Evolutionary conservation across 2,797 vertebrate genomes (phyloP).

Genomic region (Hemitrygon akajei): DNA sequence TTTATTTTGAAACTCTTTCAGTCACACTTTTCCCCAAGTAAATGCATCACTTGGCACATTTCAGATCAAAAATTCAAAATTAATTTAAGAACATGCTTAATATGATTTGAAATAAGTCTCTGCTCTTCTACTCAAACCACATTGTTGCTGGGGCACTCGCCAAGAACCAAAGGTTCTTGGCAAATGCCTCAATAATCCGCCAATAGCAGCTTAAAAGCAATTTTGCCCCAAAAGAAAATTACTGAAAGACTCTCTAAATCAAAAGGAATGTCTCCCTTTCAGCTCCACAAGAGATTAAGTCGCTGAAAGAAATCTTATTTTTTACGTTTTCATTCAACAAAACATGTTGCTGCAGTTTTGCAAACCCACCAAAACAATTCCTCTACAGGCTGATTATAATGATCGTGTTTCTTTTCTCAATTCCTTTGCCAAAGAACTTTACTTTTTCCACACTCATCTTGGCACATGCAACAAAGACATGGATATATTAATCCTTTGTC

Average conservation of each 20-base stretch:
- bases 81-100: background rate
- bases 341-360: constrained; percentile 10
- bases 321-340: constrained; percentile 22
- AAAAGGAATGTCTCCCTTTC: constrained; percentile 32
- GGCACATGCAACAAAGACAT: background rate
- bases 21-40: constrained; percentile 7
- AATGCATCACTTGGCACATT: background rate
- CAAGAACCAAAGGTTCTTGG: background rate
- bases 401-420: background rate
- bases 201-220: background rate
- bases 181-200: background rate
- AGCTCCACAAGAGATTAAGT: constrained; percentile 23
- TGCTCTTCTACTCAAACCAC: background rate
- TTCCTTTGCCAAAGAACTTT: background rate
- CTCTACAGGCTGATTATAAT: background rate
- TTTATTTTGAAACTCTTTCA: constrained; percentile 25
- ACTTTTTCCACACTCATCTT: background rate
- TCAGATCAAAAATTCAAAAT: background rate
- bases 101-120: background rate
- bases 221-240: constrained; percentile 15
- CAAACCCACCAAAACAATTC: background rate
- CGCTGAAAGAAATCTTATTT: constrained; percentile 18
- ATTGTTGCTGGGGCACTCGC: background rate
- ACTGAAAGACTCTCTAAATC: background rate
- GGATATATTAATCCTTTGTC: background rate